phyloP scores from a whole-genome alignment of 1,140 invertebrate species.

The Dendroctonus ponderosae region DNA sequence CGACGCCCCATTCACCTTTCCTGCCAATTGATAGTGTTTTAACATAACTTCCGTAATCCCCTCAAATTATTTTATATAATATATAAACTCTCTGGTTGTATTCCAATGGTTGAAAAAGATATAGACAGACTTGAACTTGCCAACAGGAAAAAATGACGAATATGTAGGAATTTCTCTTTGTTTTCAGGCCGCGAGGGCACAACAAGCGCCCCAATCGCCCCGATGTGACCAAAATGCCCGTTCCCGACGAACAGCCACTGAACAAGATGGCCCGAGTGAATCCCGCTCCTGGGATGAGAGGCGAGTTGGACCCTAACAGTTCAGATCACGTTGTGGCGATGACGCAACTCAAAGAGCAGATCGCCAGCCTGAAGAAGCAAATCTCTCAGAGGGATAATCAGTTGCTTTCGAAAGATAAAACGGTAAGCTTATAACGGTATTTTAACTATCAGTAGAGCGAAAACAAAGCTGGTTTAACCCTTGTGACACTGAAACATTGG shows the following conservation, averaged over 20 bases:
- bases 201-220: slow-evolving; percentile 72
- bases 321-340: slow-evolving; percentile 93
- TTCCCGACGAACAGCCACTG: slow-evolving; percentile 49
- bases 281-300: slow-evolving; percentile 48
- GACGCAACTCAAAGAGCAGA: slow-evolving; percentile 91
- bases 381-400: slow-evolving; percentile 81
- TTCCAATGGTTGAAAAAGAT: too few relatives aligned
- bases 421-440: slow-evolving; percentile 57
- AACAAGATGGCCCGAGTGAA: slow-evolving; percentile 54
- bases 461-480: not conserved
- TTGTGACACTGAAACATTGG: not conserved
- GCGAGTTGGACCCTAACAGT: slow-evolving; percentile 76
- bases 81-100: too few relatives aligned
- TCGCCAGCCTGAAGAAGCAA: slow-evolving; percentile 89
- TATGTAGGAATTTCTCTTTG: not conserved
- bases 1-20: too few relatives aligned
- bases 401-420: slow-evolving; percentile 86
- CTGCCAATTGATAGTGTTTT: too few relatives aligned
- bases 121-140: too few relatives aligned
- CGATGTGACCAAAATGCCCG: slow-evolving; percentile 66
- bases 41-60: too few relatives aligned
- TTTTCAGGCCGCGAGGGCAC: slow-evolving; percentile 61
- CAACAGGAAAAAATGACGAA: too few relatives aligned
- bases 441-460: not conserved
- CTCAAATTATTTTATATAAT: too few relatives aligned